phyloP scores from a whole-genome alignment of 2,113 vertebrate species.

The Rana temporaria region DNA sequence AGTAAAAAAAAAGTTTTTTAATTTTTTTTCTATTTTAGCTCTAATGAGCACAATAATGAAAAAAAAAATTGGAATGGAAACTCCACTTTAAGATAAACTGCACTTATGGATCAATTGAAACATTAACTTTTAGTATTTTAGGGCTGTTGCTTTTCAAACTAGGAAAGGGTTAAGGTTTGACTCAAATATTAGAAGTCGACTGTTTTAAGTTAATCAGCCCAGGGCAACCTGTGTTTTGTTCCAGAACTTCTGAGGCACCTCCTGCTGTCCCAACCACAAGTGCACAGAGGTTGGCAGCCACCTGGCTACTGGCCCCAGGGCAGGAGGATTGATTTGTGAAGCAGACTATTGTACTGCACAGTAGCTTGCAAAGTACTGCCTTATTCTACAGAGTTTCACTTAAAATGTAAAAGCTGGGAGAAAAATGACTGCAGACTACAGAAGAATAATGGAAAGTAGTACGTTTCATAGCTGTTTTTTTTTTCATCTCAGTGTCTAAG shows the following conservation, averaged over 20 bases:
- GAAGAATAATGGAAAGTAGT: neutral
- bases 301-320: slow-evolving; percentile 54
- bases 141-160: neutral
- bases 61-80: too few relatives aligned
- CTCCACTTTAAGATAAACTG: too few relatives aligned
- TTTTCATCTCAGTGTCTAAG: too few relatives aligned
- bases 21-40: too few relatives aligned
- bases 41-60: too few relatives aligned
- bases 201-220: slow-evolving; percentile 34
- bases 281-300: slow-evolving; percentile 49
- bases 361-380: neutral
- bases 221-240: slow-evolving; percentile 54
- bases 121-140: neutral
- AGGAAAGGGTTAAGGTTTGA: slow-evolving; percentile 30
- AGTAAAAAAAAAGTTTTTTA: too few relatives aligned
- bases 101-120: too few relatives aligned
- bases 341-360: slow-evolving; percentile 39
- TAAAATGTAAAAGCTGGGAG: neutral
- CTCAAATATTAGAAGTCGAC: slow-evolving; percentile 24
- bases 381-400: slow-evolving; percentile 9
- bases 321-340: slow-evolving; percentile 42
- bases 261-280: slow-evolving; percentile 51
- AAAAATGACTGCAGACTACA: slow-evolving; percentile 7
- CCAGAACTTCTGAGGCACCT: slow-evolving; percentile 54
- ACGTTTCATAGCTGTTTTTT: too few relatives aligned